Conservation (phyloP, 2,113 vertebrate genomes). For the Megaceryle torquata region DNA sequence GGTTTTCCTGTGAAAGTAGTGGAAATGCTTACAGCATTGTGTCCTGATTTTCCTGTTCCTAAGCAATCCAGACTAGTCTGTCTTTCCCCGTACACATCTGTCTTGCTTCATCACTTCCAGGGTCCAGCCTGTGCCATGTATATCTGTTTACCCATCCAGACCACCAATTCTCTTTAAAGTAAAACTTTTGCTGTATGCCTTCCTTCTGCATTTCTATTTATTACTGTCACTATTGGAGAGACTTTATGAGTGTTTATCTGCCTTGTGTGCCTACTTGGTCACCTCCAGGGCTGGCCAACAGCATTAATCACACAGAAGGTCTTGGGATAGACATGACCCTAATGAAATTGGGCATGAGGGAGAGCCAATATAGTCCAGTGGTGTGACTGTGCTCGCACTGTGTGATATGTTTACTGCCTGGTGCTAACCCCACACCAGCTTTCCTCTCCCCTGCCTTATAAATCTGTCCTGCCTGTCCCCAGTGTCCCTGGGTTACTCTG, state of each 20-base stretch:
- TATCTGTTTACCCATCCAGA: not conserved
- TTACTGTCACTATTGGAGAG: not conserved
- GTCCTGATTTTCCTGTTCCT: not conserved
- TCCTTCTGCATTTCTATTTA: not conserved
- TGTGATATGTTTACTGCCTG: not conserved
- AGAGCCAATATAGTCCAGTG: not conserved
- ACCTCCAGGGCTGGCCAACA: not conserved
- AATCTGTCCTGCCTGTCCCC: not conserved
- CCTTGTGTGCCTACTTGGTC: not conserved
- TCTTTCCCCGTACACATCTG: not conserved
- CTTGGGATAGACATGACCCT: not conserved
- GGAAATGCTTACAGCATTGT: not conserved
- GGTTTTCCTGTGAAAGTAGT: not conserved
- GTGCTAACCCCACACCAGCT: not conserved
- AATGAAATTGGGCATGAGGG: not conserved
- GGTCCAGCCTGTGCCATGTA: not conserved
- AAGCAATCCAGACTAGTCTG: not conserved
- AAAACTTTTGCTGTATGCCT: not conserved
- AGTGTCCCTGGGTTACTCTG: not conserved
- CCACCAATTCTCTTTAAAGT: not conserved
- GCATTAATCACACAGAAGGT: not conserved
- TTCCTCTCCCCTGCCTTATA: not conserved
- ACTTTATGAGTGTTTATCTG: not conserved
- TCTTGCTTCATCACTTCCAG: not conserved
- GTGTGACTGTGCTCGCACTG: not conserved